Percentiles rank a stretch among this genome's conserved stretches.
These are phyloP conservation scores for Cotesia congregata DNA, from an alignment of 2,888 invertebrate species.

Conservation along the genomic window DNA sequence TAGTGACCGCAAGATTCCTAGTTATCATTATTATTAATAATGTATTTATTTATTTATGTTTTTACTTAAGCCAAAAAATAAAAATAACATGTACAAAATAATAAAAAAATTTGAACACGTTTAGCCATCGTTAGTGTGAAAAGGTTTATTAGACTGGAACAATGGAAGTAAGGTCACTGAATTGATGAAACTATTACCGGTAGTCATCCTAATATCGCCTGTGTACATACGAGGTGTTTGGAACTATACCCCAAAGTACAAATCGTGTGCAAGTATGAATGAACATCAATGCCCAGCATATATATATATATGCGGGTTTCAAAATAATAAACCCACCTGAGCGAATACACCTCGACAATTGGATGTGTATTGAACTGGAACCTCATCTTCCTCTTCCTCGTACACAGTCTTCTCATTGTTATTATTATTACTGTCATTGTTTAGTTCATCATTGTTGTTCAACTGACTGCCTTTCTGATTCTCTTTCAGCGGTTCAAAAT, in stretches of 20 bases:
- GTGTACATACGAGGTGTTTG: background rate
- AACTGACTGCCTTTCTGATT: slow-evolving; percentile 52
- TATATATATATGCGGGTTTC: slow-evolving; percentile 1
- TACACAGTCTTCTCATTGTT: slow-evolving; percentile 31
- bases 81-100: slow-evolving; percentile 1
- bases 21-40: too few relatives aligned
- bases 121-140: background rate
- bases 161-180: background rate
- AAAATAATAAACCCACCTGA: slow-evolving; percentile 54
- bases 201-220: background rate
- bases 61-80: too few relatives aligned
- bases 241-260: background rate
- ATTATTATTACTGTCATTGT: background rate
- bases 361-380: slow-evolving; percentile 50
- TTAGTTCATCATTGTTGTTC: slow-evolving; percentile 37
- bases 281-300: slow-evolving; percentile 3
- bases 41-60: too few relatives aligned
- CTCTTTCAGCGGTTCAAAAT: slow-evolving; percentile 45
- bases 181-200: background rate
- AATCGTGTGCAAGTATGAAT: background rate
- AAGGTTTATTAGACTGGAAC: background rate
- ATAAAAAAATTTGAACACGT: background rate
- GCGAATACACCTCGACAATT: slow-evolving; percentile 60
- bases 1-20: too few relatives aligned
- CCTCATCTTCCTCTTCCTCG: slow-evolving; percentile 35